Percentiles rank a stretch among this genome's conserved stretches.
phyloP scores from a whole-genome alignment of 2,888 invertebrate species.

The Drosophila austrosaltans region DNA sequence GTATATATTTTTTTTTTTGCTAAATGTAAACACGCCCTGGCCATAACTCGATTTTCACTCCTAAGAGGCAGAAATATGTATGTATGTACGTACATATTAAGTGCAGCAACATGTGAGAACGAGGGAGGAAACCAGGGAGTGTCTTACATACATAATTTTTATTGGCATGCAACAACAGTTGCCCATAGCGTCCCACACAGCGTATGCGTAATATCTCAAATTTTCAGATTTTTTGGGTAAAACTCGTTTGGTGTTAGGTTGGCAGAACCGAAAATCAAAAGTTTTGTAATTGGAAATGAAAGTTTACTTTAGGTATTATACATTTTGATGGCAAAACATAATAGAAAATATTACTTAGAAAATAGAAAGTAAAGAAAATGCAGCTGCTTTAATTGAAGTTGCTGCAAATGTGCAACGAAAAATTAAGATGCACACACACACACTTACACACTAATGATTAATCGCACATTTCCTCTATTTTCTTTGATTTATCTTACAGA shows the following conservation, averaged over 20 bases:
- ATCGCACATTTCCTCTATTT: constrained; percentile 42
- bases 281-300: constrained; percentile 75
- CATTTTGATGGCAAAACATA: constrained; percentile 56
- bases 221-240: constrained; percentile 32
- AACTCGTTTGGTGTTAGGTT: constrained; percentile 57
- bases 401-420: constrained; percentile 46
- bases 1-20: background rate
- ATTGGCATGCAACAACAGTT: constrained; percentile 64
- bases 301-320: constrained; percentile 62
- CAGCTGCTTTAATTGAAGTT: constrained; percentile 63
- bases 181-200: constrained; percentile 57
- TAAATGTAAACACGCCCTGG: constrained; percentile 36
- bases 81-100: constrained; percentile 11
- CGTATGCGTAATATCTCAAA: constrained; percentile 68
- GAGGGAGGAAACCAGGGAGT: constrained; percentile 40
- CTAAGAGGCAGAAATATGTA: constrained; percentile 35
- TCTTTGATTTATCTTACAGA: constrained; percentile 84
- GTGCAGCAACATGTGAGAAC: background rate
- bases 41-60: constrained; percentile 59
- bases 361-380: constrained; percentile 77
- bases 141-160: constrained; percentile 63
- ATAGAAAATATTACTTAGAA: constrained; percentile 48
- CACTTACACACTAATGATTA: constrained; percentile 13
- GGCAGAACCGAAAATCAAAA: constrained; percentile 57
- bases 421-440: constrained; percentile 16